These are phyloP conservation scores for Heterodera schachtii DNA, from an alignment of 1,140 invertebrate species.

Conservation along the genomic window DNA sequence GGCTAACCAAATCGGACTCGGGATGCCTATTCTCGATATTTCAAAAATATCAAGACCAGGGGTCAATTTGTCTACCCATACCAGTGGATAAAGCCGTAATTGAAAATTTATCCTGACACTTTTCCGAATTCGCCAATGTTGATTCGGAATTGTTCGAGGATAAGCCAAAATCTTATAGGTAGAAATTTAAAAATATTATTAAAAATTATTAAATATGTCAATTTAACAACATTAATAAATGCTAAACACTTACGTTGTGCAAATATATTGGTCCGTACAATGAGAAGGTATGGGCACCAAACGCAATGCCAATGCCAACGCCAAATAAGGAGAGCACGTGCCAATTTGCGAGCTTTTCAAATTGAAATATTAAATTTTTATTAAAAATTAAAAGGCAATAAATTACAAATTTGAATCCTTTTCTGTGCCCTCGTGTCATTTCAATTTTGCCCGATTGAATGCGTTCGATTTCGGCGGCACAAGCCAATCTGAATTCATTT, in stretches of 20 bases:
- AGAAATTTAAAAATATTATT: too few relatives aligned
- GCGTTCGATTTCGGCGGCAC: neutral
- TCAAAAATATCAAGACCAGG: too few relatives aligned
- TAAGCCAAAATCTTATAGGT: too few relatives aligned
- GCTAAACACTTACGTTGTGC: slow-evolving; percentile 30
- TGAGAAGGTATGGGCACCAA: slow-evolving; percentile 39
- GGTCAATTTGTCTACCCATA: too few relatives aligned
- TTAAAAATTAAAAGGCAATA: neutral
- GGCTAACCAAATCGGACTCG: too few relatives aligned
- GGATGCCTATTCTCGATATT: too few relatives aligned
- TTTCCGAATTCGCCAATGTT: too few relatives aligned
- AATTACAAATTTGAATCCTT: neutral
- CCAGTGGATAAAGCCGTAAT: too few relatives aligned
- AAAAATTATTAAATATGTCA: too few relatives aligned
- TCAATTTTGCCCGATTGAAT: neutral
- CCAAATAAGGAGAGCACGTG: slow-evolving; percentile 24
- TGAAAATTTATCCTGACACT: too few relatives aligned
- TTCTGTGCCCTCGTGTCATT: neutral
- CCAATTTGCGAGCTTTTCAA: slow-evolving; percentile 28
- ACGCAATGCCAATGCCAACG: slow-evolving; percentile 24
- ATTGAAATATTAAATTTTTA: neutral
- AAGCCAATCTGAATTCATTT: neutral
- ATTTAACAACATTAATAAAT: neutral
- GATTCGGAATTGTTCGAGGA: too few relatives aligned
- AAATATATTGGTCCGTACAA: slow-evolving; percentile 42